Percentiles rank a stretch among this genome's conserved stretches.
phyloP scores from a whole-genome alignment of 2,113 vertebrate species.

The Pteruthius melanotis region DNA sequence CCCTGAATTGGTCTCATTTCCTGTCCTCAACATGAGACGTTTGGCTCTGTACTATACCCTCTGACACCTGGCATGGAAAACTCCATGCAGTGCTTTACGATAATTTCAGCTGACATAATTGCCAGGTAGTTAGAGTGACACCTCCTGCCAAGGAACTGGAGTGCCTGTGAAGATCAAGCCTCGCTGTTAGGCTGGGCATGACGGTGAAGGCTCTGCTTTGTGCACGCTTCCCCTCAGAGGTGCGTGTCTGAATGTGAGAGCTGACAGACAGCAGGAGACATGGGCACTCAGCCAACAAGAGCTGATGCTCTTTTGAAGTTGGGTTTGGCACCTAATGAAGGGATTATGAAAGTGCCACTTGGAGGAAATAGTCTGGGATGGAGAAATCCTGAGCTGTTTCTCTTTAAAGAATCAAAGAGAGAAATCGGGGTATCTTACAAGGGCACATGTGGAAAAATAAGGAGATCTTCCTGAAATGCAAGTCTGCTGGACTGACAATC shows the following conservation, averaged over 20 bases:
- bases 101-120: background rate
- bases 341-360: background rate
- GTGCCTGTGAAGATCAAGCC: background rate
- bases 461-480: background rate
- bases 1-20: background rate
- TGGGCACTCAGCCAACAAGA: background rate
- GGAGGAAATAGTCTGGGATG: background rate
- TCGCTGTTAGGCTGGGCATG: background rate
- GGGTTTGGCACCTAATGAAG: background rate
- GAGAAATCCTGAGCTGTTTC: background rate
- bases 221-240: fast-evolving
- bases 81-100: fast-evolving
- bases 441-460: background rate
- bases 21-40: background rate
- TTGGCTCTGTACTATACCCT: background rate
- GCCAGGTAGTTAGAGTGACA: background rate
- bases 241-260: background rate
- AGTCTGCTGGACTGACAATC: background rate
- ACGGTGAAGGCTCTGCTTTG: background rate
- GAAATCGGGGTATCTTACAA: background rate
- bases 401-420: background rate
- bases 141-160: background rate
- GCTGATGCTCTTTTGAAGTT: background rate
- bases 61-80: background rate
- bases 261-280: background rate